Evolutionary conservation across 2,113 vertebrate species (phyloP).

Genomic region (Pseudopodoces humilis): DNA sequence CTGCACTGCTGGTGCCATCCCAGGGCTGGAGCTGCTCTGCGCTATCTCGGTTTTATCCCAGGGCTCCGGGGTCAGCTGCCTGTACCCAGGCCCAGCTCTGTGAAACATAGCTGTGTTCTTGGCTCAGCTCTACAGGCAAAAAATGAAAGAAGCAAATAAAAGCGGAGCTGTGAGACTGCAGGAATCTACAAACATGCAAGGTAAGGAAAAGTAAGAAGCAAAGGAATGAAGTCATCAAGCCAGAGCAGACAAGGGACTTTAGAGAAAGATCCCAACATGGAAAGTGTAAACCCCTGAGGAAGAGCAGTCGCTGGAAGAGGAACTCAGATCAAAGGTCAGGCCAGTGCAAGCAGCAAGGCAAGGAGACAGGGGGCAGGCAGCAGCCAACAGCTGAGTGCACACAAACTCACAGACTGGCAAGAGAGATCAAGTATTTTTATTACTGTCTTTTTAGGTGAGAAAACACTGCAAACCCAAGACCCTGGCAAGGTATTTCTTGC

Average conservation of each 20-base stretch:
- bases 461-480: background rate
- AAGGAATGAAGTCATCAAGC: background rate
- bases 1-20: background rate
- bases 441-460: background rate
- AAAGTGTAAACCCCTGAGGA: background rate
- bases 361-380: background rate
- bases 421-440: background rate
- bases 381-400: background rate
- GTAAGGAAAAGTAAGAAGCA: background rate
- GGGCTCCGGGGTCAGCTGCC: background rate
- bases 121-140: background rate
- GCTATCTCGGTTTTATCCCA: fast-evolving
- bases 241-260: background rate
- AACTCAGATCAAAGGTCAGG: background rate
- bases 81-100: background rate
- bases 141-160: background rate
- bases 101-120: background rate
- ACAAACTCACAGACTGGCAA: background rate
- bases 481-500: background rate
- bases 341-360: background rate
- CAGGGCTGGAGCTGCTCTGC: background rate
- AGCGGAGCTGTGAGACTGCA: background rate
- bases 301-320: background rate
- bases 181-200: background rate
- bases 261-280: background rate